Evolutionary conservation across 2,888 invertebrate genomes (phyloP).

Genomic region (Pollenia griseotomentosa): DNA sequence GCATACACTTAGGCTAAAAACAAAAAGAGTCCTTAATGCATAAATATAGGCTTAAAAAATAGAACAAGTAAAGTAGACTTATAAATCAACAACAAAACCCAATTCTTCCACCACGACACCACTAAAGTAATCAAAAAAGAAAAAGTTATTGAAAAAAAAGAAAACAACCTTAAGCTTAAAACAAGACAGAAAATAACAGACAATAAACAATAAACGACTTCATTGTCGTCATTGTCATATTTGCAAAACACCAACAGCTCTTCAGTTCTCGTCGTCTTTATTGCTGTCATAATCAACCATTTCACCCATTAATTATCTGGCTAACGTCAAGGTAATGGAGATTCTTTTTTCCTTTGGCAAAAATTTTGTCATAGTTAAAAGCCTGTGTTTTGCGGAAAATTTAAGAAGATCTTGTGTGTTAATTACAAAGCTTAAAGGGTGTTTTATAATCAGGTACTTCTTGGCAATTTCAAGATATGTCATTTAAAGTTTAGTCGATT

Average conservation of each 20-base stretch:
- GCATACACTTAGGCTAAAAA: not conserved
- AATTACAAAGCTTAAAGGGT: too few relatives aligned
- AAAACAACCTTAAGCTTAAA: conserved; percentile 15
- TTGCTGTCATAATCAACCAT: conserved; percentile 2
- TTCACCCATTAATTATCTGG: too few relatives aligned
- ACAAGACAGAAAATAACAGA: not conserved
- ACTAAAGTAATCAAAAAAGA: conserved; percentile 27
- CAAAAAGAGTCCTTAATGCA: conserved; percentile 15
- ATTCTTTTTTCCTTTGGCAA: too few relatives aligned
- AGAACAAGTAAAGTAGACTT: conserved; percentile 11
- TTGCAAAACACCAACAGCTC: conserved; percentile 13
- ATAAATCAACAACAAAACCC: not conserved
- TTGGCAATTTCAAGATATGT: too few relatives aligned
- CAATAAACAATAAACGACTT: conserved; percentile 55
- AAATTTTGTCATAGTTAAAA: conserved; percentile 1
- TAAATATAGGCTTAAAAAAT: conserved; percentile 6
- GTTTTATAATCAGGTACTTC: too few relatives aligned
- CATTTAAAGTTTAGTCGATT: too few relatives aligned
- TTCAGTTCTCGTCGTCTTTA: not conserved
- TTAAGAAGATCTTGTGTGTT: not conserved
- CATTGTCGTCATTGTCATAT: conserved; percentile 38
- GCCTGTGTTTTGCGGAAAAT: not conserved
- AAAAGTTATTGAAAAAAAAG: not conserved
- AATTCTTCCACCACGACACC: too few relatives aligned
- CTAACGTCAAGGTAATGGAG: too few relatives aligned